phyloP scores from a whole-genome alignment of 1,140 invertebrate species.

The Zaprionus nigranus region DNA sequence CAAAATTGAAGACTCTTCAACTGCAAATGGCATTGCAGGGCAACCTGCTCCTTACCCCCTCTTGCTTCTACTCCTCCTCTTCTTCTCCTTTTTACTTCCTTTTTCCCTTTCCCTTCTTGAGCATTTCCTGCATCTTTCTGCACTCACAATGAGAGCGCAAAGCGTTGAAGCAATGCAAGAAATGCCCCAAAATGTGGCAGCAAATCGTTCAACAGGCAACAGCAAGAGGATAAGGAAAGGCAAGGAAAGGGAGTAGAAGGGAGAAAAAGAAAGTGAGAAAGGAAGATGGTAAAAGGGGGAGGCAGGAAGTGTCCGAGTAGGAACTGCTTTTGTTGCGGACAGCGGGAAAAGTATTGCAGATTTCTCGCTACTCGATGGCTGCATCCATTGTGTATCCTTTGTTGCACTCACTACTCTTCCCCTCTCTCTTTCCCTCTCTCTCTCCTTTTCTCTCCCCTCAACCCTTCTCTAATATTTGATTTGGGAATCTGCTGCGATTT shows the following conservation, averaged over 20 bases:
- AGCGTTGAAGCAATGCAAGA: slow-evolving; percentile 45
- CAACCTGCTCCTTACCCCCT: neutral
- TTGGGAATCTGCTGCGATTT: slow-evolving; percentile 49
- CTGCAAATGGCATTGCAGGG: slow-evolving; percentile 24
- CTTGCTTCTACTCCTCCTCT: neutral
- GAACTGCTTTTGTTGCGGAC: slow-evolving; percentile 39
- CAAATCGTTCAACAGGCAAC: slow-evolving; percentile 48
- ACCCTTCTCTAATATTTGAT: slow-evolving; percentile 51
- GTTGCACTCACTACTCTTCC: slow-evolving; percentile 1
- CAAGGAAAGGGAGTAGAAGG: neutral
- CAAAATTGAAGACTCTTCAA: slow-evolving; percentile 49
- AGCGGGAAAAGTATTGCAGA: slow-evolving; percentile 38
- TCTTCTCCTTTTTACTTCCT: no score
- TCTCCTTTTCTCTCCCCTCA: neutral
- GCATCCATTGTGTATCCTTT: slow-evolving; percentile 18
- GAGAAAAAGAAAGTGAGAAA: neutral
- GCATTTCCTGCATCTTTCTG: slow-evolving; percentile 12
- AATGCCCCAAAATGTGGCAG: slow-evolving; percentile 51
- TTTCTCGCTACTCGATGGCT: slow-evolving; percentile 12
- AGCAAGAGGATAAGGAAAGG: neutral
- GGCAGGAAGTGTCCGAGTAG: slow-evolving; percentile 19
- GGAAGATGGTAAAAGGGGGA: neutral
- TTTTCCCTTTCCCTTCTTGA: neutral
- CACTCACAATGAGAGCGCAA: slow-evolving; percentile 26
- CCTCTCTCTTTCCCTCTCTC: neutral